Conservation (phyloP, 2,888 invertebrate genomes). For the Drosophila subquinaria region DNA sequence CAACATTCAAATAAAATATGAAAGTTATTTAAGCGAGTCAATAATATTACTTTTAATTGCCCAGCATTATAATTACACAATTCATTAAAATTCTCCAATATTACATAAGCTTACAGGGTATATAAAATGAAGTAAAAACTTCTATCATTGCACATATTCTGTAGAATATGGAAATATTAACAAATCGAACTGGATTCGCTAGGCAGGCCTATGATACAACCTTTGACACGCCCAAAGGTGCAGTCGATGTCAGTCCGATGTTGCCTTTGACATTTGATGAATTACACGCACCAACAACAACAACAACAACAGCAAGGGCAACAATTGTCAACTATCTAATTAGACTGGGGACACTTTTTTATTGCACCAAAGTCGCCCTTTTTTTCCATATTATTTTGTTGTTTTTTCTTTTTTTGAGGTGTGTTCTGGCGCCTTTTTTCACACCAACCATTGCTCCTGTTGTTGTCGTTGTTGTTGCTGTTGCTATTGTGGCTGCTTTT, state of each 20-base stretch:
- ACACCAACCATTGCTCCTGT: conserved; percentile 50
- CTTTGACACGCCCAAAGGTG: conserved; percentile 64
- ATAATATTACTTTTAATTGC: no score
- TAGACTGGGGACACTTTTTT: conserved; percentile 78
- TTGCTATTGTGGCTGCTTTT: conserved; percentile 39
- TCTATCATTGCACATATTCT: no score
- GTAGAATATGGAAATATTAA: neutral
- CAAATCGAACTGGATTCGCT: conserved; percentile 27
- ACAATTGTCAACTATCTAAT: conserved; percentile 74
- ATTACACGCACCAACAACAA: conserved; percentile 59
- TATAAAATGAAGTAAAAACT: no score
- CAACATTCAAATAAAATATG: neutral
- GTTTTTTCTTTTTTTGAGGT: conserved; percentile 52
- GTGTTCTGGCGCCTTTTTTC: conserved; percentile 66
- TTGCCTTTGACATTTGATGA: conserved; percentile 77
- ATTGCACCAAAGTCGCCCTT: conserved; percentile 63
- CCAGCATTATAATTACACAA: neutral
- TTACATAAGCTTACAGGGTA: no score
- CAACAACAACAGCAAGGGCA: conserved; percentile 37
- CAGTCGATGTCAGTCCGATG: conserved; percentile 59
- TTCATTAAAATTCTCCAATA: no score
- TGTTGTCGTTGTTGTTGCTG: conserved; percentile 12
- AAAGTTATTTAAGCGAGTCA: neutral
- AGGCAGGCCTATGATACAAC: conserved; percentile 39
- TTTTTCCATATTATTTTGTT: conserved; percentile 15